Evolutionary conservation across 2,113 vertebrate species (phyloP).

Genomic region (Carollia perspicillata): DNA sequence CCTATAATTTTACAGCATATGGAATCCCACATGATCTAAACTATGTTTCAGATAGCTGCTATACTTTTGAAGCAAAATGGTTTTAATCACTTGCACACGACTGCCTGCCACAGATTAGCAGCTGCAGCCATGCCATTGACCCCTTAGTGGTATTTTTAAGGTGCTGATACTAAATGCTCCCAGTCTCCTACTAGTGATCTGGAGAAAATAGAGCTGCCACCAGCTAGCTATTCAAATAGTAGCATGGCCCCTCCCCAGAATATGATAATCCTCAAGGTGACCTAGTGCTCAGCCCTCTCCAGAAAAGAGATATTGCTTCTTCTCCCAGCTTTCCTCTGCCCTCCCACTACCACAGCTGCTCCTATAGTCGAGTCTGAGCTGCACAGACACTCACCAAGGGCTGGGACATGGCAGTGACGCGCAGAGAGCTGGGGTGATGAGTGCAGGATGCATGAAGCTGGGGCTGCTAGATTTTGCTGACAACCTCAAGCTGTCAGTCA

Average conservation of each 20-base stretch:
- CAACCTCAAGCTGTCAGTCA: not conserved
- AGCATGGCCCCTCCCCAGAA: not conserved
- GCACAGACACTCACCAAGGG: not conserved
- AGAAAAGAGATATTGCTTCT: not conserved
- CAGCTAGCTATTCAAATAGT: not conserved
- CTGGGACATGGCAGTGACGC: not conserved
- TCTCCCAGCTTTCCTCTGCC: not conserved
- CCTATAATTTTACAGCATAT: not conserved
- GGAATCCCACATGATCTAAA: not conserved
- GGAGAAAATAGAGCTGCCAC: not conserved
- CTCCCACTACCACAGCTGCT: not conserved
- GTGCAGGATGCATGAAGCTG: rapidly evolving
- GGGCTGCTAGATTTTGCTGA: not conserved
- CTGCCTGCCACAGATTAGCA: not conserved
- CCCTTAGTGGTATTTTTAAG: not conserved
- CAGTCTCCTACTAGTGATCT: not conserved
- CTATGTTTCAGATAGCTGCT: not conserved
- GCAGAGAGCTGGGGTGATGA: not conserved
- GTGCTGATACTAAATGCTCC: not conserved
- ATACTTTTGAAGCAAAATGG: not conserved
- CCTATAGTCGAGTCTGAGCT: not conserved
- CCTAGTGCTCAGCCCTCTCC: not conserved
- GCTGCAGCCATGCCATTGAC: not conserved
- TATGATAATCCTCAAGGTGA: not conserved
- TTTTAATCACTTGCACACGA: not conserved